A percentile compares a stretch with the other conserved stretches of the same genome.
phyloP scores from a whole-genome alignment of 2,888 invertebrate genomes.

The Corythucha ciliata region DNA sequence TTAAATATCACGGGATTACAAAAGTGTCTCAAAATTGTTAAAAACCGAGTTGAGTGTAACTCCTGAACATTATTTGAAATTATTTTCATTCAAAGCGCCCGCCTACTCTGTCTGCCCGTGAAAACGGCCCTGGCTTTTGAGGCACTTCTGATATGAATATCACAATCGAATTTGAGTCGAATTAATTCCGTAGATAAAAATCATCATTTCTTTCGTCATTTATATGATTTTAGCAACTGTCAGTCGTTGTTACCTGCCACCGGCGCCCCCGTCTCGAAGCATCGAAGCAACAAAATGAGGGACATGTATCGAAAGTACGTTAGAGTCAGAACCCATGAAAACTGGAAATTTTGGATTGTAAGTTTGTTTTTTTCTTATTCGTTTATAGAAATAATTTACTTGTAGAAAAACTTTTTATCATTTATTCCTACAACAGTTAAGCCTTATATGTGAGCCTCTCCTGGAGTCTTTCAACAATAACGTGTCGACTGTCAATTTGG shows the following conservation, averaged over 20 bases:
- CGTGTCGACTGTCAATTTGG: conserved; percentile 82
- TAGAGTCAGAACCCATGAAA: conserved; percentile 69
- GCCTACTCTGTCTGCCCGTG: too few species aligned
- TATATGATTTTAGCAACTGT: conserved; percentile 65
- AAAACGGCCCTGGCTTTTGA: too few species aligned
- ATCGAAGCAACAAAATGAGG: conserved; percentile 79
- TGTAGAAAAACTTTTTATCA: background rate
- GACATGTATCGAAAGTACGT: conserved; percentile 93
- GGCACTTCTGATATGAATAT: too few species aligned
- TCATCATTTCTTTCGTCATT: too few species aligned
- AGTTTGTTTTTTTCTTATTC: background rate
- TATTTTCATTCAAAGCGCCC: too few species aligned
- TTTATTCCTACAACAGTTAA: too few species aligned
- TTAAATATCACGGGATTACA: too few species aligned
- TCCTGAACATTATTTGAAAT: too few species aligned
- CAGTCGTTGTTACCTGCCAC: conserved; percentile 92
- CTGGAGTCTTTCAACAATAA: conserved; percentile 84
- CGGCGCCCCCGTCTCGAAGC: conserved; percentile 85
- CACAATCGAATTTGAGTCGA: too few species aligned
- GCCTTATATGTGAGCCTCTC: conserved; percentile 79
- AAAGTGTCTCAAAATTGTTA: too few species aligned
- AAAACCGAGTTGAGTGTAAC: too few species aligned
- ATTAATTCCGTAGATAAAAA: too few species aligned
- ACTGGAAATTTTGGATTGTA: conserved; percentile 99
- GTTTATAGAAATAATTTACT: background rate